Evolutionary conservation across 2,797 vertebrate genomes (phyloP).

Genomic region (Botia kubotai): DNA sequence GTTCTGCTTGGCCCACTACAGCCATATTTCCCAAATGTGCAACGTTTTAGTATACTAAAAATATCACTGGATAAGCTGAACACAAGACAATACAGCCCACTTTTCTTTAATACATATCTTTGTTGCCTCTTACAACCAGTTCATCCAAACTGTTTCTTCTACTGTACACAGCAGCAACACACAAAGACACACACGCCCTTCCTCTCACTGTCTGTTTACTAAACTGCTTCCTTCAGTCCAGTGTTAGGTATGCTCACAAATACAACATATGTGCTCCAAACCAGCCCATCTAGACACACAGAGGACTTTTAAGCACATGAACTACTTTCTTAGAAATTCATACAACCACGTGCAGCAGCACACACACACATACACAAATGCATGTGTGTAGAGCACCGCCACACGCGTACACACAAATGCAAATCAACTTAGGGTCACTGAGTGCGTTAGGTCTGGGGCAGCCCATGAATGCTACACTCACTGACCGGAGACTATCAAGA

Average conservation of each 20-base stretch:
- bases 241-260: not conserved
- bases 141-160: not conserved
- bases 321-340: constrained; percentile 25
- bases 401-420: constrained; percentile 11
- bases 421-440: constrained; percentile 28
- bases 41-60: not conserved
- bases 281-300: not conserved
- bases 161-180: not conserved
- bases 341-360: constrained; percentile 8
- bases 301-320: not conserved
- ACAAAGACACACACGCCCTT: constrained; percentile 8
- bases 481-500: constrained; percentile 4
- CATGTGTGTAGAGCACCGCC: constrained; percentile 3
- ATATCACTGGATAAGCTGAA: not conserved
- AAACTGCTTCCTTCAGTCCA: constrained; percentile 4
- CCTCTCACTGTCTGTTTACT: constrained; percentile 25
- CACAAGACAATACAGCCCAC: not conserved
- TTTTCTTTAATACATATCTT: not conserved
- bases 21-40: not conserved
- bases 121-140: not conserved
- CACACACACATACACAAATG: constrained; percentile 39
- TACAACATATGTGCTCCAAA: not conserved
- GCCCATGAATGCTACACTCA: constrained; percentile 45
- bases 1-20: not conserved
- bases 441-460: constrained; percentile 23